phyloP scores from a whole-genome alignment of 2,888 invertebrate genomes.

The Clusia tigrina region DNA sequence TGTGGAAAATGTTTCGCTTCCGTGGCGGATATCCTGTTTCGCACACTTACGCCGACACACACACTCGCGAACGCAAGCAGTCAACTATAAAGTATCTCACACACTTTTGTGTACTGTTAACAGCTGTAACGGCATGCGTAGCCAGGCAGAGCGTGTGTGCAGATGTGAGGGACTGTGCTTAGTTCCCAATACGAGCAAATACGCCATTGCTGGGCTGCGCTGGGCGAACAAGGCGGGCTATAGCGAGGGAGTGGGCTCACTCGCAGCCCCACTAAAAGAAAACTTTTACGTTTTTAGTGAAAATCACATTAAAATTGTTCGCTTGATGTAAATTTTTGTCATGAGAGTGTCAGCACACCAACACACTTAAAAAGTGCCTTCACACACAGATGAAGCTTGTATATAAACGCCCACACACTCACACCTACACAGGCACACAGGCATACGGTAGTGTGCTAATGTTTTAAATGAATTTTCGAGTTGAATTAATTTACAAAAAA shows the following conservation, averaged over 20 bases:
- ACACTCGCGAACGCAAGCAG: neutral
- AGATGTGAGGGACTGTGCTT: neutral
- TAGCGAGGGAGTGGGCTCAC: too few species aligned
- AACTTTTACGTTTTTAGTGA: conserved; percentile 58
- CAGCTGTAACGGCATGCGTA: neutral
- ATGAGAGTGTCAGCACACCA: conserved; percentile 43
- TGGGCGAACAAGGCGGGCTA: too few species aligned
- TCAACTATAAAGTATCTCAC: neutral
- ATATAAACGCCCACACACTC: conserved; percentile 21
- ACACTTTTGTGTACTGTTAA: too few species aligned
- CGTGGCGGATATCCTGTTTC: conserved; percentile 60
- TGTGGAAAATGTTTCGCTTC: conserved; percentile 59
- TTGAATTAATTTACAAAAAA: conserved; percentile 53
- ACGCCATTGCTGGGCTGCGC: too few species aligned
- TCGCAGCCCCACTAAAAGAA: conserved; percentile 32
- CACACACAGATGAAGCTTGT: conserved; percentile 22
- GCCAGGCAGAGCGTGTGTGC: conserved; percentile 8
- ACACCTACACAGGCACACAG: conserved; percentile 23
- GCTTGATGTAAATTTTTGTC: conserved; percentile 62
- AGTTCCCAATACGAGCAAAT: too few species aligned
- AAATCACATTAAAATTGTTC: conserved; percentile 63
- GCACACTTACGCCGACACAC: conserved; percentile 38
- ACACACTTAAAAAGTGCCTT: conserved; percentile 27
- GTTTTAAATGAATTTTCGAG: conserved; percentile 51
- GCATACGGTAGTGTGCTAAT: conserved; percentile 42